phyloP scores from a whole-genome alignment of 2,888 invertebrate genomes.

The Tubulanus polymorphus region DNA sequence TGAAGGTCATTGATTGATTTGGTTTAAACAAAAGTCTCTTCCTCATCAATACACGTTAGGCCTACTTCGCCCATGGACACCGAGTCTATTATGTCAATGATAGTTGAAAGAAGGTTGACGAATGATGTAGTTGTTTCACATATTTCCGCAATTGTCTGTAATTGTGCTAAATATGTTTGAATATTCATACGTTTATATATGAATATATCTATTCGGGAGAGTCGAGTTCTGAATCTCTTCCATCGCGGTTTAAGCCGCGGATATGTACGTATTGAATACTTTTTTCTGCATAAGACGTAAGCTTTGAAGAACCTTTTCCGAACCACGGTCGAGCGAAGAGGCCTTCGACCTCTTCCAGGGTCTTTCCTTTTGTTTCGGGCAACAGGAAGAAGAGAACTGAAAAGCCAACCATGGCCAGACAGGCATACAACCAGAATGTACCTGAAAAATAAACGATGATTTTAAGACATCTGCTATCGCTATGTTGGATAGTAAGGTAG shows the following conservation, averaged over 20 bases:
- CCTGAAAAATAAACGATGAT: slow-evolving; percentile 47
- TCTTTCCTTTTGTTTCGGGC: slow-evolving; percentile 59
- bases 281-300: slow-evolving; percentile 37
- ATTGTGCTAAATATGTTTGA: no score
- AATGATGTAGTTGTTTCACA: no score
- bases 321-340: slow-evolving; percentile 51
- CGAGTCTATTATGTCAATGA: no score
- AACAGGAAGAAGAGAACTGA: slow-evolving; percentile 54
- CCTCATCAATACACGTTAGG: no score
- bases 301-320: slow-evolving; percentile 25
- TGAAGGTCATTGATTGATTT: no score
- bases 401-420: slow-evolving; percentile 49
- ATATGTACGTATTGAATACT: slow-evolving; percentile 57
- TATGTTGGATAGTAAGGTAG: no score
- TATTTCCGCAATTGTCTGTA: no score
- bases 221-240: slow-evolving; percentile 46
- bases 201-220: slow-evolving; percentile 1
- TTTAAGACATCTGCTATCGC: no score
- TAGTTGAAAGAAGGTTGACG: no score
- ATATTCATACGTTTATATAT: no score
- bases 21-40: no score
- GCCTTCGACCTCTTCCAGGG: slow-evolving; percentile 57
- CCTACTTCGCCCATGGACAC: no score
- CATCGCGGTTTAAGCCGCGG: slow-evolving; percentile 53
- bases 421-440: slow-evolving; percentile 59